These are phyloP conservation scores for Mesorhabditis belari DNA, from an alignment of 2,888 invertebrate species.

Conservation along the genomic window DNA sequence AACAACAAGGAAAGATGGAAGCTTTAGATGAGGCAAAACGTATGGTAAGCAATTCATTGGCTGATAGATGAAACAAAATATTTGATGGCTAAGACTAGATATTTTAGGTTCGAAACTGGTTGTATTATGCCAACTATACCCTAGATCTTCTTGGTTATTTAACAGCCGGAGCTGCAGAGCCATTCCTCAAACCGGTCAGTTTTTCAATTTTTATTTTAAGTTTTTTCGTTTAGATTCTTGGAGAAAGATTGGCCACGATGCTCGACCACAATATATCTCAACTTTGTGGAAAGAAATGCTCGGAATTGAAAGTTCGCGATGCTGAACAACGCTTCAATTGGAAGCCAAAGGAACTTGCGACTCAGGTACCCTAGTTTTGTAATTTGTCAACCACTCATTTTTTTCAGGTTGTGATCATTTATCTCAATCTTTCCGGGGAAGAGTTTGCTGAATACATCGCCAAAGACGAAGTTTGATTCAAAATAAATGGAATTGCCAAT, in stretches of 20 bases:
- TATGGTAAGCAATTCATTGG: conserved; percentile 38
- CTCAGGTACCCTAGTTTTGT: too few species aligned
- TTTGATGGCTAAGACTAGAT: neutral
- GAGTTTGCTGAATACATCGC: conserved; percentile 68
- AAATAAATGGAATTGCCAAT: neutral
- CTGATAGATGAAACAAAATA: neutral
- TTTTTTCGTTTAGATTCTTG: conserved; percentile 66
- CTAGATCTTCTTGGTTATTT: conserved; percentile 97
- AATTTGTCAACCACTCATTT: too few species aligned
- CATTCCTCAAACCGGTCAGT: conserved; percentile 74
- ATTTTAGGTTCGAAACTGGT: conserved; percentile 31
- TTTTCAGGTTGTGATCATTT: conserved; percentile 89
- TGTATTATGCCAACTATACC: conserved; percentile 69
- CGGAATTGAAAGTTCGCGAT: conserved; percentile 57
- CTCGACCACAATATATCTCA: conserved; percentile 94
- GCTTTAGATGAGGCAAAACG: conserved; percentile 52
- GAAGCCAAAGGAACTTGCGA: conserved; percentile 84
- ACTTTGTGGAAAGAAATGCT: conserved; percentile 63
- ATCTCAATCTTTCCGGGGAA: conserved; percentile 81
- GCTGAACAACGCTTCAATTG: conserved; percentile 85
- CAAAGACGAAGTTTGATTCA: conserved; percentile 74
- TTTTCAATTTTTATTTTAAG: neutral
- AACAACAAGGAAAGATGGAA: conserved; percentile 26
- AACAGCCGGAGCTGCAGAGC: conserved; percentile 81
- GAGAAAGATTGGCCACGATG: conserved; percentile 91